A percentile compares a stretch with the other conserved stretches of the same genome.
phyloP scores from a whole-genome alignment of 2,797 vertebrate genomes.

The Enteromius paludinosus region DNA sequence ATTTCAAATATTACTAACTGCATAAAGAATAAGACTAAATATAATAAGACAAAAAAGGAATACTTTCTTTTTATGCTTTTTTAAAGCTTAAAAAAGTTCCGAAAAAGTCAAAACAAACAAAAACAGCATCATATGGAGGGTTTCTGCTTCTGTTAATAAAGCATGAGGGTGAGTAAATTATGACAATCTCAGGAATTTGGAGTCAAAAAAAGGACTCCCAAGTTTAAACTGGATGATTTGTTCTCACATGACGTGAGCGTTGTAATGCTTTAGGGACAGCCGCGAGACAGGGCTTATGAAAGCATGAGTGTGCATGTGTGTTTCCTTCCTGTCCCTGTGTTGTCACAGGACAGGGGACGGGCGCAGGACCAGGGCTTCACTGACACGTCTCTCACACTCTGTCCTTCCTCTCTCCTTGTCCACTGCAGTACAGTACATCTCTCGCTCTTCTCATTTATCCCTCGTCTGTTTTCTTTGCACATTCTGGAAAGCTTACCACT shows the following conservation, averaged over 20 bases:
- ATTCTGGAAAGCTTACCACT: constrained; percentile 6
- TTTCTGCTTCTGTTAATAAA: neutral
- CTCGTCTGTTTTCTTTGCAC: constrained; percentile 1
- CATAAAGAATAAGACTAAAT: neutral
- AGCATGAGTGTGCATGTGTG: constrained; percentile 33
- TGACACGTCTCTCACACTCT: constrained; percentile 51
- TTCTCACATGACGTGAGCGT: constrained; percentile 24
- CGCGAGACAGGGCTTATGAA: constrained; percentile 6
- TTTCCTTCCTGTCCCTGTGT: constrained; percentile 36
- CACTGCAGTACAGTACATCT: constrained; percentile 22
- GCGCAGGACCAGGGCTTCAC: constrained; percentile 39
- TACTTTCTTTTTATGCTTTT: neutral
- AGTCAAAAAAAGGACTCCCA: neutral
- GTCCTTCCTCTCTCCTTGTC: constrained; percentile 38
- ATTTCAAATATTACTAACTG: neutral
- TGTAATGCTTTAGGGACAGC: constrained; percentile 18
- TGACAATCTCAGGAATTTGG: neutral
- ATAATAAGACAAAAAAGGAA: neutral
- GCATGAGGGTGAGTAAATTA: neutral
- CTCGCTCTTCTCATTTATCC: neutral
- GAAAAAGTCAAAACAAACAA: neutral
- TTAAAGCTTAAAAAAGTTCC: neutral
- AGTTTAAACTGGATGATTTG: neutral
- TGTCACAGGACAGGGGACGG: constrained; percentile 28
- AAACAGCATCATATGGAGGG: neutral